Base-by-base conservation (phyloP, 1,140 invertebrate genomes). In the Luehdorfia chinensis region DNA sequence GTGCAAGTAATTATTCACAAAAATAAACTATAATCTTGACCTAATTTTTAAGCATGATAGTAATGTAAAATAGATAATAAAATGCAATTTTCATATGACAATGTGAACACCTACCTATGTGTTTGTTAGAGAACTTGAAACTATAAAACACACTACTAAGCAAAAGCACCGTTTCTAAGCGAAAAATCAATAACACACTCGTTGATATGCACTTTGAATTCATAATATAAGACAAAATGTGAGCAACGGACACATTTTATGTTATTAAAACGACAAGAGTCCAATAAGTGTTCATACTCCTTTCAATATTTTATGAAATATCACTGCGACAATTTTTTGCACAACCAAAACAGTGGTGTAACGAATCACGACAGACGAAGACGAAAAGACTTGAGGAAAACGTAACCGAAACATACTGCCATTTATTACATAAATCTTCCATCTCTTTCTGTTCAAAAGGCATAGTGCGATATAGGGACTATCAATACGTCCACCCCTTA, bases 331-430 rank as follows among this genome's bases (percentile, higher is more conserved):
- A 21, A 37, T 50, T 51, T n/a, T 43, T 43, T 44, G 19, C 50
- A 53, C 54, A 48, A 53, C 45, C 50, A 51, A 57, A 54, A 57
- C 59, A 61, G 23, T 47, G 36, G 14, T 34, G 39, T 36, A 33
- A 5, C 23, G n/a, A 37, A 57, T 47, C 32, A 45, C 36, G 25
- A 13, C 47, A 37, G 11, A 28, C 28, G 13, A 43, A 43, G n/a
- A n/a, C n/a, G n/a, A n/a, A n/a, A n/a, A n/a, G n/a, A n/a, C n/a
- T n/a, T n/a, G 21, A 21, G 14, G 21, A 27, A 39, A 23, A 23
- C 36, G 12, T 23, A 39, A 39, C 12, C 36, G 12, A 39, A 25
- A 39, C 21, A 31, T 31, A 31, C 25, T 28, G 15, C 39, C 39
- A 19, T 43, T 16, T 16, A 43, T 43, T 43, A 16, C 7, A n/a